Evolutionary conservation across 2,797 vertebrate genomes (phyloP).

Genomic region (Phalanger gymnotis): DNA sequence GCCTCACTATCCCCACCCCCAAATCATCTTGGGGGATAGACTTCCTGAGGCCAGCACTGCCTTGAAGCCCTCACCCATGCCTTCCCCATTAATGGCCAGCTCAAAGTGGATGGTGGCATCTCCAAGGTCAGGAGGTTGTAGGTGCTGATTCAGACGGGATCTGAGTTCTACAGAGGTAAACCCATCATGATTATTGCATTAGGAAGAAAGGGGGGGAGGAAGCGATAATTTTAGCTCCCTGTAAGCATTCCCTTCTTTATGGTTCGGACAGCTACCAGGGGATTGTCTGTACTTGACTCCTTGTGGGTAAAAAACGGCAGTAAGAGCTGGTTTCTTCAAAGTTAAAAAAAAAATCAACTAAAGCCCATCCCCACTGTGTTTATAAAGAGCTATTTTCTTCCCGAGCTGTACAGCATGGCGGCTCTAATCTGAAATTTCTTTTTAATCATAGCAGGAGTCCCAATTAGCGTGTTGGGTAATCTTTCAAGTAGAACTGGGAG

Average conservation of each 20-base stretch:
- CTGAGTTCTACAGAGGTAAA: slow-evolving; percentile 59
- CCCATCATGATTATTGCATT: slow-evolving; percentile 48
- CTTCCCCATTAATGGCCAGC: slow-evolving; percentile 40
- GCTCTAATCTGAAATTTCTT: slow-evolving; percentile 88
- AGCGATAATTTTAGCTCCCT: slow-evolving; percentile 68
- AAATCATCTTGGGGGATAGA: slow-evolving; percentile 44
- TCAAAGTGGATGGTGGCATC: slow-evolving; percentile 13
- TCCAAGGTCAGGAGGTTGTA: slow-evolving; percentile 24
- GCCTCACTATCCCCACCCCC: not conserved
- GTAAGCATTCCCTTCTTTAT: slow-evolving; percentile 48
- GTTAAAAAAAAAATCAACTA: slow-evolving; percentile 77
- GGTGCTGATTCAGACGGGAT: not conserved
- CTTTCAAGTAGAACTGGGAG: slow-evolving; percentile 83
- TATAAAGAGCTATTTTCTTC: slow-evolving; percentile 87
- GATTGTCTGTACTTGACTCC: slow-evolving; percentile 64
- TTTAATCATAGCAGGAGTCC: slow-evolving; percentile 89
- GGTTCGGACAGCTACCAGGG: slow-evolving; percentile 31
- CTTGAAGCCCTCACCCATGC: slow-evolving; percentile 28
- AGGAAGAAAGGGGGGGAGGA: not conserved
- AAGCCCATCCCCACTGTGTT: slow-evolving; percentile 83
- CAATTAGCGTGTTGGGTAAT: slow-evolving; percentile 87
- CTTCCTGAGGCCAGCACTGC: slow-evolving; percentile 50
- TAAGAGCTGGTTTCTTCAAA: slow-evolving; percentile 77
- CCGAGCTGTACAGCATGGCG: slow-evolving; percentile 80
- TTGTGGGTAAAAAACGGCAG: slow-evolving; percentile 73